A percentile compares a stretch with the other conserved stretches of the same genome.
These are phyloP conservation scores for Budorcas taxicolor DNA, from an alignment of 2,113 vertebrate species.

Conservation along the genomic window DNA sequence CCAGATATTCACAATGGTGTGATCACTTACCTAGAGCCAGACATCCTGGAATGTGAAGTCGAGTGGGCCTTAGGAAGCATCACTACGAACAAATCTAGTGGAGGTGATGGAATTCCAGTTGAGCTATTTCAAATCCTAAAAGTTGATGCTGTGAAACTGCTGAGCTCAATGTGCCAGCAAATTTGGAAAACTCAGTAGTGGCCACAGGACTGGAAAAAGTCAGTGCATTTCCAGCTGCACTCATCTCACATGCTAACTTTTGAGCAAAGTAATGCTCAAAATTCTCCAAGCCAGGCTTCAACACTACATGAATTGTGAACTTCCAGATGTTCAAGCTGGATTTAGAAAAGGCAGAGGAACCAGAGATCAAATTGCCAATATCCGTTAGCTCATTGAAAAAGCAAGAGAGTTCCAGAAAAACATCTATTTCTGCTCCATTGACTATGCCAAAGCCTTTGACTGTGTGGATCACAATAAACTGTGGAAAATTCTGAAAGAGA, in stretches of 20 bases:
- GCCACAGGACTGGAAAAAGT: background rate
- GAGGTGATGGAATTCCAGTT: background rate
- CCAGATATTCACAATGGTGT: background rate
- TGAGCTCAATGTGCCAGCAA: background rate
- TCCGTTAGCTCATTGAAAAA: fast-evolving
- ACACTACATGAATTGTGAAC: background rate
- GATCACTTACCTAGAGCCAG: background rate
- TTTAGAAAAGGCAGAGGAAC: background rate
- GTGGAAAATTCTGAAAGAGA: background rate
- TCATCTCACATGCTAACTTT: background rate
- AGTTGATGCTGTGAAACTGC: background rate
- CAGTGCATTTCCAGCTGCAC: background rate
- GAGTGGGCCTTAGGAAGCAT: background rate
- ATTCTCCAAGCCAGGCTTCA: background rate
- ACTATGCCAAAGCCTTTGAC: background rate
- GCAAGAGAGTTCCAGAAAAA: background rate
- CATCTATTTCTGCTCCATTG: background rate
- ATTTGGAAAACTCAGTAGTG: background rate
- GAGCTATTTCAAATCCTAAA: background rate
- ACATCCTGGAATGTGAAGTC: background rate
- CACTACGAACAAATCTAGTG: background rate
- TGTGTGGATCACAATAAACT: background rate
- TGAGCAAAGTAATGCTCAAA: background rate
- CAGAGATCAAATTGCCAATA: background rate
- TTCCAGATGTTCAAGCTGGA: background rate